These are phyloP conservation scores for Drosophila repleta DNA, from an alignment of 1,140 invertebrate species.

Conservation along the genomic window DNA sequence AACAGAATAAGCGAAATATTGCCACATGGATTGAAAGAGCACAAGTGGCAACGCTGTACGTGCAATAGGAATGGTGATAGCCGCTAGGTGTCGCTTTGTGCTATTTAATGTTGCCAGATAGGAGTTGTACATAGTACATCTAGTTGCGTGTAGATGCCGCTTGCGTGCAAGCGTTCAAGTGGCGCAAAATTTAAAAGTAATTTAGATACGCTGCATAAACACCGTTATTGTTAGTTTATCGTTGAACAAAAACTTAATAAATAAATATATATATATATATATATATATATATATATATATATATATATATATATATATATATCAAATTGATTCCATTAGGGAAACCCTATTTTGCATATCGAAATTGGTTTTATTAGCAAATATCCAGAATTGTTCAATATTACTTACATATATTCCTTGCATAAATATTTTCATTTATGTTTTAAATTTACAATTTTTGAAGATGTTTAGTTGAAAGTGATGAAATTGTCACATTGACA, in stretches of 20 bases:
- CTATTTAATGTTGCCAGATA: background rate
- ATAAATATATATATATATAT: too few species aligned
- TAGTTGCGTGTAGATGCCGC: background rate
- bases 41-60: background rate
- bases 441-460: background rate
- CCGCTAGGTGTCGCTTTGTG: conserved; percentile 4
- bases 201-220: background rate
- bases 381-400: background rate
- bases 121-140: too few species aligned
- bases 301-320: too few species aligned
- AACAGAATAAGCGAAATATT: conserved; percentile 37
- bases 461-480: background rate
- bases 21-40: conserved; percentile 4
- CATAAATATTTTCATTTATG: background rate
- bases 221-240: too few species aligned
- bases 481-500: conserved; percentile 7
- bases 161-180: background rate
- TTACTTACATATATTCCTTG: background rate
- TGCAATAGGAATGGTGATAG: background rate
- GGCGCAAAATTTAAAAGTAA: conserved; percentile 11
- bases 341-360: background rate
- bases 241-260: too few species aligned
- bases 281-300: too few species aligned
- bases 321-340: background rate
- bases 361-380: background rate